Conservation (phyloP, 2,797 vertebrate species). For the Gadopsis marmoratus region DNA sequence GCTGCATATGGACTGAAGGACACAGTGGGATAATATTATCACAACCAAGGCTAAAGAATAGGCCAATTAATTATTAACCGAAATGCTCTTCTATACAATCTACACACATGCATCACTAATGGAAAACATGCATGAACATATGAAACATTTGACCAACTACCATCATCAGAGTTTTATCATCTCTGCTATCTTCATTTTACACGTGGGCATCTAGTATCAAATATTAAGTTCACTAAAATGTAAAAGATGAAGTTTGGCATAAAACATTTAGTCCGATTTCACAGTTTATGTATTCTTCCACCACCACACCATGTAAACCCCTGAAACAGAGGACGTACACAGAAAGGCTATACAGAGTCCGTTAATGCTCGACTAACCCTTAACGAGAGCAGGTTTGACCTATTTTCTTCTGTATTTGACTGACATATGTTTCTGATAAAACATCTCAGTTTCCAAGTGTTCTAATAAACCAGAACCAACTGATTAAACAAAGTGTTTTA, state of each 20-base stretch:
- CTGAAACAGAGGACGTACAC: neutral
- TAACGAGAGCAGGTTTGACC: conserved; percentile 5
- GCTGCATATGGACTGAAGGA: conserved; percentile 17
- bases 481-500: conserved; percentile 57
- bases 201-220: neutral
- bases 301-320: neutral
- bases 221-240: neutral
- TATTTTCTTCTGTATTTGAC: conserved; percentile 20
- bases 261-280: conserved; percentile 21
- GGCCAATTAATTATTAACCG: neutral
- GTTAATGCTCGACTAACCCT: neutral
- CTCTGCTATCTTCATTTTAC: neutral
- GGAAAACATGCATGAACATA: conserved; percentile 43
- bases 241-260: conserved; percentile 11
- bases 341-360: neutral
- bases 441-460: conserved; percentile 10
- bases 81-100: conserved; percentile 20
- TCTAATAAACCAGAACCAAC: conserved; percentile 47
- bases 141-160: neutral
- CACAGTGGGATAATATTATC: conserved; percentile 3
- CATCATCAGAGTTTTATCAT: neutral
- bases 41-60: conserved; percentile 5
- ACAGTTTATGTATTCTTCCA: neutral
- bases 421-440: conserved; percentile 48
- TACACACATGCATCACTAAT: conserved; percentile 39